Evolutionary conservation across 2,888 invertebrate genomes (phyloP), one percentile per base, ranked within the genome.

Genomic region (Leucophora obtusa): DNA sequence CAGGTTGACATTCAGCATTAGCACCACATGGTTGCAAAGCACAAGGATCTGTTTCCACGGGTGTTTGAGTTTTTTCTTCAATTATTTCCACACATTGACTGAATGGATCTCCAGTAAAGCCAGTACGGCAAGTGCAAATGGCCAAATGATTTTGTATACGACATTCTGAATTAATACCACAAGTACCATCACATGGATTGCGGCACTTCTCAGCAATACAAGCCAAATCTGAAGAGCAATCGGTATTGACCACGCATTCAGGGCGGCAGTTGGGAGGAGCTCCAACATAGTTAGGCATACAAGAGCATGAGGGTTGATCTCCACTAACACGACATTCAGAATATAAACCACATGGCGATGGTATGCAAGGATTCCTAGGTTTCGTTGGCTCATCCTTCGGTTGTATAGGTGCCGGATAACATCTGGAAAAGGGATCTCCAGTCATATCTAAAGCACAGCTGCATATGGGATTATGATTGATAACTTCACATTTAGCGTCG

Each of bases 401-500:
- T 69, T 83, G 62, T 85, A 84, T 83, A 0, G 88, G 89, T 18
- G 86, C 85, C 86, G 93, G 93, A 79, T 92, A 92, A 86, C 96
- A 96, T 88, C 94, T 93, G 50, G 93, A 92, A 86, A 96, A 96
- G 83, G 96, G 95, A 93, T 96, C 95, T 11, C 96, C 96, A 2
- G 94, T 95, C 89, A 92, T 93, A 28, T 93, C 93, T 43, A 91
- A 86, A 1, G 94, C 93, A 86, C 96, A 96, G 83, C 94, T 94
- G 87, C 96, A 96, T 80, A 96, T 93, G 0, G 96, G 95, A 89
- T 94, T 95, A 87, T 96, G 96, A 87, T 95, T 95, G 79, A 95
- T 94, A 10, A 96, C 96, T 84, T 93, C 92, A 86, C 96, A 96
- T 85, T 93, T 93, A 28, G 96, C 94, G 86, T 94, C 94, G 63